Evolutionary conservation across 2,888 invertebrate species (phyloP).

Genomic region (Stenoptilia bipunctidactyla): DNA sequence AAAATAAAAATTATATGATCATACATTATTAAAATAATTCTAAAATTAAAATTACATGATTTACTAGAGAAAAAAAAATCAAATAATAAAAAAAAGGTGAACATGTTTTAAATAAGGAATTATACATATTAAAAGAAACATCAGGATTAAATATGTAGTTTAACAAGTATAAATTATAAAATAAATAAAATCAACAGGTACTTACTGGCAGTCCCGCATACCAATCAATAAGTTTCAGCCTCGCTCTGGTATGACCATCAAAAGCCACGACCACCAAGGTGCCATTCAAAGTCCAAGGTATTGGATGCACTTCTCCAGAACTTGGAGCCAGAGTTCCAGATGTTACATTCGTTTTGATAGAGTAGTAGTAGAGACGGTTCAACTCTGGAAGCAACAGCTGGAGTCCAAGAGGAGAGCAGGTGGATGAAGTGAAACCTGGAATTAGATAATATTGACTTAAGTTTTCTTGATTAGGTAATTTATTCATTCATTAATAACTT

Average conservation of each 20-base stretch:
- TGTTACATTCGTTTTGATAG: slow-evolving; percentile 40
- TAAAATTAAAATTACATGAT: too few relatives aligned
- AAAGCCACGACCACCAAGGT: slow-evolving; percentile 31
- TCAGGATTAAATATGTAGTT: too few relatives aligned
- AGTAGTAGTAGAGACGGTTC: slow-evolving; percentile 35
- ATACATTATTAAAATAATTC: too few relatives aligned
- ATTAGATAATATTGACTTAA: slow-evolving; percentile 17
- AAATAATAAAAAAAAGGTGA: too few relatives aligned
- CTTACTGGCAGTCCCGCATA: background rate
- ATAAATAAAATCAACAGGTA: too few relatives aligned
- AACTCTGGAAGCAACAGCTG: slow-evolving; percentile 38
- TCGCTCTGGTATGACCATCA: slow-evolving; percentile 38
- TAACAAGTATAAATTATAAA: too few relatives aligned
- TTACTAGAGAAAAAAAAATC: too few relatives aligned
- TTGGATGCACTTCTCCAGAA: slow-evolving; percentile 27
- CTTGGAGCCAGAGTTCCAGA: slow-evolving; percentile 33
- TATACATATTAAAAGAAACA: too few relatives aligned
- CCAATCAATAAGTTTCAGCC: slow-evolving; percentile 23
- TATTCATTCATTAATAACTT: too few relatives aligned
- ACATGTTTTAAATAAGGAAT: too few relatives aligned
- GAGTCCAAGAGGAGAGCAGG: slow-evolving; percentile 23
- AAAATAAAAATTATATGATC: too few relatives aligned
- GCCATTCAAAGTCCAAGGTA: slow-evolving; percentile 41
- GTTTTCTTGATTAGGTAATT: background rate
- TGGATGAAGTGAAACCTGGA: slow-evolving; percentile 23